Conservation (phyloP, 2,113 vertebrate genomes). For the Trogon melanurus region DNA sequence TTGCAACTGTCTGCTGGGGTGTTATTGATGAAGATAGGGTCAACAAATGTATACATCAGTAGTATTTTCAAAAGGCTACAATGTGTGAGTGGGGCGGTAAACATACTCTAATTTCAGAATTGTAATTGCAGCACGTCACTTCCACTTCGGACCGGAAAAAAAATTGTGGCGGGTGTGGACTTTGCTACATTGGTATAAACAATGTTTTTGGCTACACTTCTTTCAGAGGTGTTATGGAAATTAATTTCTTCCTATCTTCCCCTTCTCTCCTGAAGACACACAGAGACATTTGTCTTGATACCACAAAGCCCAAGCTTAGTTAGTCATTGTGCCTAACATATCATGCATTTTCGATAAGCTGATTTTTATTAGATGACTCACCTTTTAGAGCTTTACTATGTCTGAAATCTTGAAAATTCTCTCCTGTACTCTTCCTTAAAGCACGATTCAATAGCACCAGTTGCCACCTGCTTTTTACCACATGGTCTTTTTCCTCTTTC, state of each 20-base stretch:
- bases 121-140: background rate
- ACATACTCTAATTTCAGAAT: background rate
- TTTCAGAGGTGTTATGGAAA: background rate
- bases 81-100: background rate
- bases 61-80: background rate
- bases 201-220: background rate
- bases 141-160: background rate
- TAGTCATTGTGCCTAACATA: background rate
- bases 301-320: background rate
- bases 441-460: background rate
- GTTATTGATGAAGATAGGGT: background rate
- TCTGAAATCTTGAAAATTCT: background rate
- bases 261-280: background rate
- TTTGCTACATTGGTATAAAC: background rate
- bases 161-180: background rate
- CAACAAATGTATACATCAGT: background rate
- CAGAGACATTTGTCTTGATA: background rate
- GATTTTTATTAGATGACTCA: background rate
- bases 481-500: background rate
- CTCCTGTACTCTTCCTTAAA: background rate
- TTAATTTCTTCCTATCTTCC: background rate
- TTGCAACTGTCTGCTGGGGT: background rate
- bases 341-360: background rate
- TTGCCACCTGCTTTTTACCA: background rate
- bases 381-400: background rate